phyloP scores from a whole-genome alignment of 2,797 vertebrate genomes.

The Eulemur albifrons region DNA sequence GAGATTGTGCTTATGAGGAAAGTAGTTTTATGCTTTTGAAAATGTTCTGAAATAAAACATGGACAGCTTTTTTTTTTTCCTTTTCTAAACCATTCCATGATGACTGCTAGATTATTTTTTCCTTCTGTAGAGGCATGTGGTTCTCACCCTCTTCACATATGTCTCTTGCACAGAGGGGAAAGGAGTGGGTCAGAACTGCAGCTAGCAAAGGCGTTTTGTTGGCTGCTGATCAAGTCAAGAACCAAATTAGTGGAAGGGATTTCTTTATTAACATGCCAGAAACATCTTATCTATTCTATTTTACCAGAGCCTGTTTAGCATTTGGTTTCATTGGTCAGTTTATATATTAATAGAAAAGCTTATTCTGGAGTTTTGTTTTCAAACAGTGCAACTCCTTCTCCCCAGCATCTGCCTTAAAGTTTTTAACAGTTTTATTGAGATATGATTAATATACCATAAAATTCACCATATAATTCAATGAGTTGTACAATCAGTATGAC shows the following conservation, averaged over 20 bases:
- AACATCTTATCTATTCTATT: constrained; percentile 19
- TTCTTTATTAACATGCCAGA: constrained; percentile 62
- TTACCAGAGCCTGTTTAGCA: neutral
- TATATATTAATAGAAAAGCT: constrained; percentile 11
- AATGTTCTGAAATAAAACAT: constrained; percentile 37
- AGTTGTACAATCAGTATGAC: neutral
- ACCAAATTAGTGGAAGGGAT: constrained; percentile 43
- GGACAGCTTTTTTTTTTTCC: neutral
- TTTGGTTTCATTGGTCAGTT: constrained; percentile 39
- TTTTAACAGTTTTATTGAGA: neutral
- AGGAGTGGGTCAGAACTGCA: constrained; percentile 55
- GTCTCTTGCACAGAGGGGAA: constrained; percentile 46
- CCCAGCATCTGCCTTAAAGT: neutral
- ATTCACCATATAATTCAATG: neutral
- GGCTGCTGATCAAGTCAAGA: constrained; percentile 56
- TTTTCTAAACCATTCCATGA: neutral
- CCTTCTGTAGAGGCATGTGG: constrained; percentile 51
- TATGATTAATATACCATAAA: neutral
- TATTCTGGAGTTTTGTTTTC: constrained; percentile 45
- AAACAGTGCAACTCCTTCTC: neutral
- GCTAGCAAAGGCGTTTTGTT: constrained; percentile 60
- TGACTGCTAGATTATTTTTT: constrained; percentile 20
- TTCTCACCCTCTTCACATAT: constrained; percentile 59
- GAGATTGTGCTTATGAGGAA: neutral
- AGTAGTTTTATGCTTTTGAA: constrained; percentile 47